A percentile compares a stretch with the other conserved stretches of the same genome.
phyloP scores from a whole-genome alignment of 2,888 invertebrate species.

The Phymatocera aterrima region DNA sequence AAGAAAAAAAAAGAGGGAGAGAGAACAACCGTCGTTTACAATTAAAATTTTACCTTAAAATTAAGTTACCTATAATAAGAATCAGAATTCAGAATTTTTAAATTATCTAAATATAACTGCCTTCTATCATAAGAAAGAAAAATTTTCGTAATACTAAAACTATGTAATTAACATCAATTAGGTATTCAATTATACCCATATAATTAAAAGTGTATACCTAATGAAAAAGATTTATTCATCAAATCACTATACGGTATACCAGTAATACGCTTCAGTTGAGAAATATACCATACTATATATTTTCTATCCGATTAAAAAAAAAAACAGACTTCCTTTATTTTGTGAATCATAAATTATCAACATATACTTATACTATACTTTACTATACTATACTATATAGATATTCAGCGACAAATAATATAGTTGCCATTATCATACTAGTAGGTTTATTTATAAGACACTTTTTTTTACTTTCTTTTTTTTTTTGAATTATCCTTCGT shows the following conservation, averaged over 20 bases:
- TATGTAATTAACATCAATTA: not conserved
- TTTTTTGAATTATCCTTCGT: not conserved
- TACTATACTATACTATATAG: conserved; percentile 1
- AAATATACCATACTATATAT: conserved; percentile 61
- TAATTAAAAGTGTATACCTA: too few species aligned
- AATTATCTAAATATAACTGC: conserved; percentile 49
- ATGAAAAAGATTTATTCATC: conserved; percentile 42
- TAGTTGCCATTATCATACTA: conserved; percentile 38
- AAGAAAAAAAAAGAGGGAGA: too few species aligned
- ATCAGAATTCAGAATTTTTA: too few species aligned
- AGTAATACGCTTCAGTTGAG: conserved; percentile 63
- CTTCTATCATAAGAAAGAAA: conserved; percentile 59
- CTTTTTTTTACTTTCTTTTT: conserved; percentile 43
- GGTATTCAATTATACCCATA: conserved; percentile 47
- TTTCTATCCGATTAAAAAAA: conserved; percentile 49
- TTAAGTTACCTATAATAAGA: conserved; percentile 48
- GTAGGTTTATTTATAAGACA: conserved; percentile 35
- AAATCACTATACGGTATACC: conserved; percentile 45
- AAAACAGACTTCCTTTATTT: conserved; percentile 56
- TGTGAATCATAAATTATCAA: conserved; percentile 34
- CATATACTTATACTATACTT: conserved; percentile 39
- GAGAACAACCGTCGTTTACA: conserved; percentile 57
- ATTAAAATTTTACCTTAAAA: conserved; percentile 46
- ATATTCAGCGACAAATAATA: conserved; percentile 8
- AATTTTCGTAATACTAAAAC: conserved; percentile 48